These are phyloP conservation scores for Phrynocephalus guinanensis DNA, from an alignment of 2,797 vertebrate species.

Conservation along the genomic window DNA sequence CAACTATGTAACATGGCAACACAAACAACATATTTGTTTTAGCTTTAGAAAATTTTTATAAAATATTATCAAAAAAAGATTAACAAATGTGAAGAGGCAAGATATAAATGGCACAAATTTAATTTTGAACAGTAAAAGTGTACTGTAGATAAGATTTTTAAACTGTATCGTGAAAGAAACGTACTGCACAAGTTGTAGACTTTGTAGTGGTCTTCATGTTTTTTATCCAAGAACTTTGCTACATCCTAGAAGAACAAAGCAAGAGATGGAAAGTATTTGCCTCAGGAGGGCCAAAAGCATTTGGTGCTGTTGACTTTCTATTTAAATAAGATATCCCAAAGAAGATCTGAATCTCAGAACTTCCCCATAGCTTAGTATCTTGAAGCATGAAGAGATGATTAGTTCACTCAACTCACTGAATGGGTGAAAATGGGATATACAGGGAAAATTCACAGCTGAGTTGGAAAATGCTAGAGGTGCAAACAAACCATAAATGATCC, in stretches of 20 bases:
- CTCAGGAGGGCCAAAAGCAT: background rate
- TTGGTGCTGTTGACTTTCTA: background rate
- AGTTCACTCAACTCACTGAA: background rate
- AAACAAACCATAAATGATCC: background rate
- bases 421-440: background rate
- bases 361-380: background rate
- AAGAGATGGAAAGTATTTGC: background rate
- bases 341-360: background rate
- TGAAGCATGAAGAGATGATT: background rate
- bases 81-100: background rate
- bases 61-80: too few species aligned
- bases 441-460: background rate
- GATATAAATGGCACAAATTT: background rate
- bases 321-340: background rate
- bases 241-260: conserved; percentile 85
- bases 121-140: background rate
- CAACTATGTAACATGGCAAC: too few species aligned
- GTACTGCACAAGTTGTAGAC: conserved; percentile 99
- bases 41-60: too few species aligned
- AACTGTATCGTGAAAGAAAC: conserved; percentile 63
- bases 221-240: conserved; percentile 90
- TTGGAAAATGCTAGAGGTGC: background rate
- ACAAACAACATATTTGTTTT: too few species aligned
- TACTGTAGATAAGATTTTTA: background rate
- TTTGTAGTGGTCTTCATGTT: conserved; percentile 91